Conservation (phyloP, 2,797 vertebrate genomes). For the Xyrichtys novacula region DNA sequence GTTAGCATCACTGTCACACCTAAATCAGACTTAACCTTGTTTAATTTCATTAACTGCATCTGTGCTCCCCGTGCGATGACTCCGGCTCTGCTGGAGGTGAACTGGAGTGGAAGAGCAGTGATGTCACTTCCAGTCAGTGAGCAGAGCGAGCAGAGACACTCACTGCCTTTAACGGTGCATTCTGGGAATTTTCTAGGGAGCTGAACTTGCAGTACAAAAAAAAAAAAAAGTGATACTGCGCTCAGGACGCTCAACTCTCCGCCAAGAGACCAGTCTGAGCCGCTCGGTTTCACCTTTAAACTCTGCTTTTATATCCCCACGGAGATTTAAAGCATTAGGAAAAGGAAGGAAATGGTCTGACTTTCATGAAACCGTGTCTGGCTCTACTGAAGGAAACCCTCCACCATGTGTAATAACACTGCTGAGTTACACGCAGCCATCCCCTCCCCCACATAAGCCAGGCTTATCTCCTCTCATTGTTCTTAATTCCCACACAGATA, state of each 20-base stretch:
- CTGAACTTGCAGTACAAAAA: background rate
- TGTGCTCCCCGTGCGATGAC: background rate
- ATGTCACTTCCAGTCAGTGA: slow-evolving; percentile 64
- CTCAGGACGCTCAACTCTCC: background rate
- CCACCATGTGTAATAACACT: background rate
- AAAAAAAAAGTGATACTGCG: slow-evolving; percentile 11
- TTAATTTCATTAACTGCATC: slow-evolving; percentile 32
- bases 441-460: slow-evolving; percentile 1
- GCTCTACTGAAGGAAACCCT: background rate
- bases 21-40: slow-evolving; percentile 2
- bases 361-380: background rate
- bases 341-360: too few species aligned
- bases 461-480: slow-evolving; percentile 13
- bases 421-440: background rate
- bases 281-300: background rate
- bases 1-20: slow-evolving; percentile 13
- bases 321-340: too few species aligned
- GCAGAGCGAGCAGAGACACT: slow-evolving; percentile 13
- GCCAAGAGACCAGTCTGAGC: slow-evolving; percentile 1
- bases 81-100: slow-evolving; percentile 6
- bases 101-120: slow-evolving; percentile 46
- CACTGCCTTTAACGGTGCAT: slow-evolving; percentile 34
- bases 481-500: slow-evolving; percentile 9
- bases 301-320: background rate
- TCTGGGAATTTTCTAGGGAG: slow-evolving; percentile 42